Evolutionary conservation across 2,888 invertebrate genomes (phyloP), one percentile per base, ranked within the genome.

Genomic region (Mimachlamys varia): DNA sequence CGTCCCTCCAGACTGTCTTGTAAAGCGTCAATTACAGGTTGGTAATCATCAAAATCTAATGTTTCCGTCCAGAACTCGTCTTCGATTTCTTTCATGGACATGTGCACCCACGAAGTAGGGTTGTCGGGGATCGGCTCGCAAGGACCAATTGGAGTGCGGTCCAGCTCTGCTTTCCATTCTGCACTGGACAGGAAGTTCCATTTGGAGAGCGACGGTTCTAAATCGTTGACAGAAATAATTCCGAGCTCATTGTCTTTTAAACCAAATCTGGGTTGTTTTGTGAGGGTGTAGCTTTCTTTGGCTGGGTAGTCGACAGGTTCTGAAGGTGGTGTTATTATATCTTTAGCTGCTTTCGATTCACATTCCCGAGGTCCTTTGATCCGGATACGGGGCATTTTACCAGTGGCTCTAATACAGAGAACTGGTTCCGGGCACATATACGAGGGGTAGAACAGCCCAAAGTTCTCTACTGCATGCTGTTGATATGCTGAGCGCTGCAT

Each of bases 11-110:
- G 76, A 76, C 33, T 76, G 76, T 76, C 76, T 76, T 76, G 76
- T 76, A 76, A 76, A 76, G 17, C 76, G 88, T 88, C 88, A 88
- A 88, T 53, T 15, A 88, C 88, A 22, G 49, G 33, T 49, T 88
- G 88, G 37, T 88, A 88, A 37, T 38, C 44, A 53, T 90, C 89
- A 90, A 90, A 90, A 49, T 90, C 53, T 19, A 90, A 53, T 37
- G 49, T 88, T 55, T 90, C 88, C 19, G 22, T 90, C 89, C 89
- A 90, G 38, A 90, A 90, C 50, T 90, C 88, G 13, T 90, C 89
- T 33, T 87, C 44, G 22, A 88, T 87, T 27, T 76, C 88, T 88
- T 13, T 76, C 38, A 88, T 87, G 37, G 89, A 50, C 89, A 90
- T 90, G 33, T 90, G 13, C 13, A 90, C 89, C 89, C 89, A 90